Conservation (phyloP, 2,797 vertebrate species). For the Erpetoichthys calabaricus region DNA sequence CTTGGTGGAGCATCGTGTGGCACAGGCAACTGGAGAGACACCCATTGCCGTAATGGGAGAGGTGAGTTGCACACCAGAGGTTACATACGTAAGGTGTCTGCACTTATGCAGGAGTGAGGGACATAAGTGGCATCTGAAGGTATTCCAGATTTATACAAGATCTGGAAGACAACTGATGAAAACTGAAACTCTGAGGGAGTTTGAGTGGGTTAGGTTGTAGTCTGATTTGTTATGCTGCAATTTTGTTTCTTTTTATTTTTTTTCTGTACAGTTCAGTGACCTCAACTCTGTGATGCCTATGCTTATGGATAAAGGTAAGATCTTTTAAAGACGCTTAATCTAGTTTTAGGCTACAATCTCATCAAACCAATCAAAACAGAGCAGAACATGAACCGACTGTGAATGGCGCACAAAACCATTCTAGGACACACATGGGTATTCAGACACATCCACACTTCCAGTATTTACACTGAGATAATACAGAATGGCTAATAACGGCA, state of each 20-base stretch:
- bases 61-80: constrained; percentile 42
- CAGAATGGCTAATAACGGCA: no score
- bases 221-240: background rate
- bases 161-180: no score
- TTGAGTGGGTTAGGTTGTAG: background rate
- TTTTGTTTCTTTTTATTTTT: constrained; percentile 10
- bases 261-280: constrained; percentile 74
- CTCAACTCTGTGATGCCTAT: constrained; percentile 75
- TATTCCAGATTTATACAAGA: no score
- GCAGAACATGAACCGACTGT: no score
- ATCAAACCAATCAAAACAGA: no score
- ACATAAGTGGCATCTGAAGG: no score
- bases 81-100: background rate
- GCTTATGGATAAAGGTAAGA: constrained; percentile 78
- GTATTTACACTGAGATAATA: no score
- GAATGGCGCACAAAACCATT: no score
- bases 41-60: constrained; percentile 97
- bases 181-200: background rate
- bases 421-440: no score
- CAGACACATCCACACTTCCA: no score
- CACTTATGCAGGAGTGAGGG: no score
- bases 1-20: constrained; percentile 90
- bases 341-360: no score
- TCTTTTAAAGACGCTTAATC: background rate
- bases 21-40: constrained; percentile 84